Percentiles rank a stretch among this genome's conserved stretches.
phyloP scores from a whole-genome alignment of 2,797 vertebrate species.

The Manis pentadactyla region DNA sequence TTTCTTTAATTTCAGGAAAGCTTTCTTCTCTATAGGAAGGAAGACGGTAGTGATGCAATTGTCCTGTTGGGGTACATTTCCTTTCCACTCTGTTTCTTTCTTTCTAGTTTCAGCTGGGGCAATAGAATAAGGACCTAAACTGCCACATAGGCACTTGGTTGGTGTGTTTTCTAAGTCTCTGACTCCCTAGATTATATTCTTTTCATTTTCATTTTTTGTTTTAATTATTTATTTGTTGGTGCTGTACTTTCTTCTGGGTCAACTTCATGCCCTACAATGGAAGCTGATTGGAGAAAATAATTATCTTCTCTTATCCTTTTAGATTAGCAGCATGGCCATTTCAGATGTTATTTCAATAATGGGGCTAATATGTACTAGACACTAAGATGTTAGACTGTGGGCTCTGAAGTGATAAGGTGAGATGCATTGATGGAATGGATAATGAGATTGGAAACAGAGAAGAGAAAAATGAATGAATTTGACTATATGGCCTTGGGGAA shows the following conservation, averaged over 20 bases:
- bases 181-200: neutral
- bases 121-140: neutral
- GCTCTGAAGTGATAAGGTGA: neutral
- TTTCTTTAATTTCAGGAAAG: constrained; percentile 18
- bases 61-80: neutral
- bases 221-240: neutral
- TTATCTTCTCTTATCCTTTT: neutral
- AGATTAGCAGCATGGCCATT: neutral
- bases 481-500: neutral
- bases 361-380: neutral
- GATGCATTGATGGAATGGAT: neutral
- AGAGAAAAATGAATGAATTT: neutral
- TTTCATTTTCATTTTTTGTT: neutral
- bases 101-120: neutral
- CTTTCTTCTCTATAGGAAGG: constrained; percentile 56
- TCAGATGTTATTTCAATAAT: neutral
- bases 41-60: neutral
- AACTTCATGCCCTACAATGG: neutral
- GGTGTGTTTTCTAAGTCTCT: neutral
- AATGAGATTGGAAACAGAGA: neutral
- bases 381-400: neutral
- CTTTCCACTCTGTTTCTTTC: neutral
- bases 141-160: neutral
- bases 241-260: neutral
- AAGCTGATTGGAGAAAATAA: neutral